These are phyloP conservation scores for Bos taurus DNA, from an alignment of 2,113 vertebrate genomes.

Conservation along the genomic window DNA sequence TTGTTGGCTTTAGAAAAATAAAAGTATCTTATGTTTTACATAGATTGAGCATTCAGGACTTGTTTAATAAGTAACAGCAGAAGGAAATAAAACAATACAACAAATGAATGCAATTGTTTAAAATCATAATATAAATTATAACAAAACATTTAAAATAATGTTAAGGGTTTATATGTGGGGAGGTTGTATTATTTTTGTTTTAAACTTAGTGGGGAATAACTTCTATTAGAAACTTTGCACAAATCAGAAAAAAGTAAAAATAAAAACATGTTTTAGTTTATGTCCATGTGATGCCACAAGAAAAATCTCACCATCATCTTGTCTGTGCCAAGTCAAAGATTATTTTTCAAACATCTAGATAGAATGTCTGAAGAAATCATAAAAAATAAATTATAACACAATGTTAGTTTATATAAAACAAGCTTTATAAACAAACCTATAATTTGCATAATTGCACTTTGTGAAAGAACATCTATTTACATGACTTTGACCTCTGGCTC, in stretches of 20 bases:
- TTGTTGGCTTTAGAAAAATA: not conserved
- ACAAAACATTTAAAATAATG: not conserved
- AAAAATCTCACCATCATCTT: not conserved
- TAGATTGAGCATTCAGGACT: not conserved
- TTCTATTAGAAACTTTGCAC: not conserved
- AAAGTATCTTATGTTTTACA: not conserved
- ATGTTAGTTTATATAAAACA: slow-evolving; percentile 48
- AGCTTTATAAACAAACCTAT: slow-evolving; percentile 50
- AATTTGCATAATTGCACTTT: slow-evolving; percentile 54
- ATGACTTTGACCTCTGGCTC: slow-evolving; percentile 28
- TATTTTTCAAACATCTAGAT: slow-evolving; percentile 19
- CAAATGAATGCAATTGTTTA: not conserved
- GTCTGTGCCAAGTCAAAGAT: not conserved
- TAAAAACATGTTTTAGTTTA: not conserved
- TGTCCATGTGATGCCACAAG: not conserved
- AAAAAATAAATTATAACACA: slow-evolving; percentile 48
- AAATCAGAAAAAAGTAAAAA: not conserved
- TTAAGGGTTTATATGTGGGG: not conserved
- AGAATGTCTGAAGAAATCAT: slow-evolving; percentile 22
- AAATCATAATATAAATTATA: slow-evolving; percentile 12
- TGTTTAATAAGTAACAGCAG: not conserved
- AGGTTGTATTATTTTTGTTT: not conserved
- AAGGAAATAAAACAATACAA: not conserved
- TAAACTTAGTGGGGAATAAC: not conserved
- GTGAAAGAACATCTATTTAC: slow-evolving; percentile 48